A percentile compares a stretch with the other conserved stretches of the same genome.
Conservation (phyloP, 2,888 invertebrate genomes). For the Amaurobius ferox region DNA sequence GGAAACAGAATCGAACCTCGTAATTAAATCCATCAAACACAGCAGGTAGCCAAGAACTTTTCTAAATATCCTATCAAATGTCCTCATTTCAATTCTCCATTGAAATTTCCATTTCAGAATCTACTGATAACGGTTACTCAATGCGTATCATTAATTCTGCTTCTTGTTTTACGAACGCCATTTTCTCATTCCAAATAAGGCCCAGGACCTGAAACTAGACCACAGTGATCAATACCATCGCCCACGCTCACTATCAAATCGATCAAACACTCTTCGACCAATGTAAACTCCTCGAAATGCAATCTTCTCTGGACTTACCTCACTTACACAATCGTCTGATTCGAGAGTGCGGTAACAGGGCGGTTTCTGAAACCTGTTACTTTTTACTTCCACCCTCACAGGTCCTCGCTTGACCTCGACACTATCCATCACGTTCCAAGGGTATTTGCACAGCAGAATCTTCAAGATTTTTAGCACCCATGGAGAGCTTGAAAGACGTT, state of each 20-base stretch:
- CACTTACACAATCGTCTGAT: not conserved
- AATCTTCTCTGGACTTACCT: not conserved
- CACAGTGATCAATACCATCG: not conserved
- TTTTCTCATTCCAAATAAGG: not conserved
- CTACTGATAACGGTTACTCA: too few relatives aligned
- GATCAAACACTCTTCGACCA: not conserved
- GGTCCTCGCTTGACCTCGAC: not conserved
- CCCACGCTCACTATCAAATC: not conserved
- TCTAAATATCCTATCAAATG: too few relatives aligned
- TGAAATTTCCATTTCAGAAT: too few relatives aligned
- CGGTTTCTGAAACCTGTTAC: constrained; percentile 16
- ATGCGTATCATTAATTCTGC: too few relatives aligned
- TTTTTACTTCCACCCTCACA: not conserved
- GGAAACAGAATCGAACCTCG: too few relatives aligned
- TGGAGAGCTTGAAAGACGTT: not conserved
- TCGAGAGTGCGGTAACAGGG: not conserved
- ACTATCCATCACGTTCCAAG: constrained; percentile 16
- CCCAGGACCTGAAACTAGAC: not conserved
- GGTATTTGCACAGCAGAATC: constrained; percentile 1
- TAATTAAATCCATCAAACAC: too few relatives aligned
- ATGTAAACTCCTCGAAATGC: not conserved
- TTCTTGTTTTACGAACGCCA: not conserved
- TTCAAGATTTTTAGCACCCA: constrained; percentile 18
- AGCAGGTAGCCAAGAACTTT: too few relatives aligned
- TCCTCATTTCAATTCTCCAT: too few relatives aligned